Conservation (phyloP, 2,888 invertebrate genomes). For the Cartodere bifasciata region DNA sequence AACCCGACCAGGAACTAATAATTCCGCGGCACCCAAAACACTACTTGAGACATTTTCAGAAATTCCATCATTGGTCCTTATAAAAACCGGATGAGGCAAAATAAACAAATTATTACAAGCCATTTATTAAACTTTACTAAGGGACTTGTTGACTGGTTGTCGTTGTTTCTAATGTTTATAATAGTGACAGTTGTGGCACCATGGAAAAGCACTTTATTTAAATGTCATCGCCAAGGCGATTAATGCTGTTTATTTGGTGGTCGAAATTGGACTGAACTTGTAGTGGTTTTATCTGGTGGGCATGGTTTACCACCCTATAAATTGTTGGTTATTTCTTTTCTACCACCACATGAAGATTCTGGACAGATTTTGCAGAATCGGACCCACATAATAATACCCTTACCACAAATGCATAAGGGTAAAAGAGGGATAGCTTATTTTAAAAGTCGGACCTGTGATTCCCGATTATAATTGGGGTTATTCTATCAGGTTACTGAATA, state of each 20-base stretch:
- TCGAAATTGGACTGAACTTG: no score
- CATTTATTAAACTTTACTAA: conserved; percentile 15
- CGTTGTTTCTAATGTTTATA: conserved; percentile 8
- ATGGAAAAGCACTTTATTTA: no score
- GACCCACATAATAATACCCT: no score
- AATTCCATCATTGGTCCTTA: conserved; percentile 7
- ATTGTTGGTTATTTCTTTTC: conserved; percentile 1
- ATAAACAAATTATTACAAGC: neutral
- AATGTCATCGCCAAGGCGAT: no score
- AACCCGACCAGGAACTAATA: conserved; percentile 30
- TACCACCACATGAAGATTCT: no score
- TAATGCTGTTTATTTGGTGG: no score
- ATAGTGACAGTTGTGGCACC: conserved; percentile 9
- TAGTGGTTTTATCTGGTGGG: no score
- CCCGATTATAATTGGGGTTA: conserved; percentile 21
- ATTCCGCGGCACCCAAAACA: conserved; percentile 25
- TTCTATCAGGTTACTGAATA: conserved; percentile 30
- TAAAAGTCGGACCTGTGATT: neutral
- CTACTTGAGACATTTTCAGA: conserved; percentile 20
- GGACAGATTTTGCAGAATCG: no score
- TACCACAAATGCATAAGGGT: conserved; percentile 1
- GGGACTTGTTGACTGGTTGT: conserved; percentile 10
- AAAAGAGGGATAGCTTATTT: neutral
- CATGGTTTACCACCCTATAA: no score
- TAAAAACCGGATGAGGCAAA: neutral